Evolutionary conservation across 2,113 vertebrate species (phyloP).

Genomic region (Leuciscus idus): DNA sequence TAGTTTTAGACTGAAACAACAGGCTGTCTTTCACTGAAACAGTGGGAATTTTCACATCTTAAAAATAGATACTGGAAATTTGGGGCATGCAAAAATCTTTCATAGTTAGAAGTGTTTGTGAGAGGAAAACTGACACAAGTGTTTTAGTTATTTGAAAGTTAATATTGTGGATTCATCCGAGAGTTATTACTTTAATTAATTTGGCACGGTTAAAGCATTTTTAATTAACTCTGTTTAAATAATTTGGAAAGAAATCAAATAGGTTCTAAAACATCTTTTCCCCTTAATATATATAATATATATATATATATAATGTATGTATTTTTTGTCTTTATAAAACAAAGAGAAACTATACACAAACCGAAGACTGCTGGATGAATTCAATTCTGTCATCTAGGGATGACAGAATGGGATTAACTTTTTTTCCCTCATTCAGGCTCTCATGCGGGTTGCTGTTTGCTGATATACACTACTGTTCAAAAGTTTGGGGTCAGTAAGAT

Average conservation of each 20-base stretch:
- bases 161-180: neutral
- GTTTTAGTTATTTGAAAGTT: neutral
- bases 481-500: neutral
- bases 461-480: neutral
- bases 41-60: slow-evolving; percentile 5
- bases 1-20: neutral
- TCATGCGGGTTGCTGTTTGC: neutral
- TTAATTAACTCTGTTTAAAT: slow-evolving; percentile 15
- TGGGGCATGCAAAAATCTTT: slow-evolving; percentile 8
- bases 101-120: slow-evolving; percentile 1
- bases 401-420: neutral
- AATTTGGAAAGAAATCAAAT: slow-evolving; percentile 6
- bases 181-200: slow-evolving; percentile 25
- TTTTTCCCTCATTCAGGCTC: neutral
- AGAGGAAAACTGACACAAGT: neutral
- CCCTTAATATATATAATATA: neutral
- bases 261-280: neutral
- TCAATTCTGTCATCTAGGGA: neutral
- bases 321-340: neutral
- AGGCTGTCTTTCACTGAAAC: slow-evolving; percentile 1
- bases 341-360: neutral
- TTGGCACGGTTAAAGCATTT: neutral
- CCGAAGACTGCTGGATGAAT: neutral
- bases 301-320: too few relatives aligned
- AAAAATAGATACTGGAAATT: neutral